Evolutionary conservation across 2,113 vertebrate genomes (phyloP).

Genomic region (Ictalurus furcatus): DNA sequence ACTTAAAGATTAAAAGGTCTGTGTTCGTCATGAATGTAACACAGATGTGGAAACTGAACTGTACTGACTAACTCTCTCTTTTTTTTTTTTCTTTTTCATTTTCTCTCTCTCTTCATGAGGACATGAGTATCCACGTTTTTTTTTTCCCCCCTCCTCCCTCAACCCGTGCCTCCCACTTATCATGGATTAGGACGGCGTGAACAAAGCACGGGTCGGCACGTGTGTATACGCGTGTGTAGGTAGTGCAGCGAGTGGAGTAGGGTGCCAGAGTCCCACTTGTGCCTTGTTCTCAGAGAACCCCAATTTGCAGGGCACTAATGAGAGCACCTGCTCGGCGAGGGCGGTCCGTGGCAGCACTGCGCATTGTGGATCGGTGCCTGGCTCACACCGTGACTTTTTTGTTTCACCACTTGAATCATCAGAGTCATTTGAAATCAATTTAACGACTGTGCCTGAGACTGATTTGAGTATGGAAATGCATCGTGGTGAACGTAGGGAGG

Average conservation of each 20-base stretch:
- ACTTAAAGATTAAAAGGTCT: not conserved
- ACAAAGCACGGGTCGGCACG: constrained; percentile 64
- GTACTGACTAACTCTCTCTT: not conserved
- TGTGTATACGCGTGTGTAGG: constrained; percentile 58
- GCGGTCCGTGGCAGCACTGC: constrained; percentile 58
- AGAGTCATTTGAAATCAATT: constrained; percentile 74
- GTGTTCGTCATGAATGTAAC: not conserved
- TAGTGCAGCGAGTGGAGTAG: constrained; percentile 55
- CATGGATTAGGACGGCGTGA: constrained; percentile 64
- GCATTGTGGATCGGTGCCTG: constrained; percentile 58
- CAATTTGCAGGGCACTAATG: constrained; percentile 74
- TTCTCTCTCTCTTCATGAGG: not conserved
- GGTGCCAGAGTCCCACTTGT: constrained; percentile 63
- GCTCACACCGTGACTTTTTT: constrained; percentile 56
- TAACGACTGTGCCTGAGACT: constrained; percentile 67
- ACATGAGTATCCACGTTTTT: not conserved
- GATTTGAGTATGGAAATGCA: constrained; percentile 75
- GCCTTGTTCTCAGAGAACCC: constrained; percentile 67
- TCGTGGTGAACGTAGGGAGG: constrained; percentile 7
- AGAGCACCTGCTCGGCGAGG: constrained; percentile 71
- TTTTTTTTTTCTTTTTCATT: not conserved
- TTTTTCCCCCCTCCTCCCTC: constrained; percentile 1
- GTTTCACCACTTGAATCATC: constrained; percentile 75
- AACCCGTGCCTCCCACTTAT: constrained; percentile 62
- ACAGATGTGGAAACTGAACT: not conserved